Evolutionary conservation across 1,140 invertebrate species (phyloP).

Genomic region (Neotoxoptera formosana): DNA sequence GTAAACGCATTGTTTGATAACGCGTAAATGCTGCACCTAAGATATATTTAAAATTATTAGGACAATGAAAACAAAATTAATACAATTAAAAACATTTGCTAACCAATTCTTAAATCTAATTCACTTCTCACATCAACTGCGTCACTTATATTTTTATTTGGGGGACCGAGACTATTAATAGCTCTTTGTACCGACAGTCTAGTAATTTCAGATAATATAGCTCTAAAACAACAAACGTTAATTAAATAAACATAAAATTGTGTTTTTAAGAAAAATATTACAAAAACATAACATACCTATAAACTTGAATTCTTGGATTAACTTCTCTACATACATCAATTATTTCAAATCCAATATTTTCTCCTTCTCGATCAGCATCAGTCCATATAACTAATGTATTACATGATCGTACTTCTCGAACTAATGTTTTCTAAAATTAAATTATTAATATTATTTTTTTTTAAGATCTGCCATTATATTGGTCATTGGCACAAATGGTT

Average conservation of each 20-base stretch:
- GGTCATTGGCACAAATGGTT: background rate
- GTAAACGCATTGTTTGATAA: constrained; percentile 92
- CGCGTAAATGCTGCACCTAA: constrained; percentile 96
- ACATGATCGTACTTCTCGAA: constrained; percentile 81
- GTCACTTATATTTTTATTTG: constrained; percentile 86
- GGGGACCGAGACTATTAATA: constrained; percentile 77
- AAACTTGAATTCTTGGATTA: constrained; percentile 79
- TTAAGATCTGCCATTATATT: background rate
- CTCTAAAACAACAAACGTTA: constrained; percentile 68
- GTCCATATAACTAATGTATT: constrained; percentile 96
- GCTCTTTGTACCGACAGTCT: constrained; percentile 79
- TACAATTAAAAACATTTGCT: background rate
- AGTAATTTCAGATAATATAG: constrained; percentile 98
- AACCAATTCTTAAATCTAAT: constrained; percentile 95
- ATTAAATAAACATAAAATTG: constrained; percentile 57
- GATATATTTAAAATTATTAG: constrained; percentile 57
- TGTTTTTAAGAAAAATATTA: background rate
- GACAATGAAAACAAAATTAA: background rate
- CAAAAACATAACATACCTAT: constrained; percentile 65
- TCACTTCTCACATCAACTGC: constrained; percentile 96
- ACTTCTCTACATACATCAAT: constrained; percentile 87
- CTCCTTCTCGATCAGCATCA: constrained; percentile 99
- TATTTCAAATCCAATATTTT: constrained; percentile 99
- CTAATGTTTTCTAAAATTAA: constrained; percentile 76
- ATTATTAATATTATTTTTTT: constrained; percentile 47